Percentiles rank a stretch among this genome's conserved stretches.
Evolutionary conservation across 1,140 invertebrate genomes (phyloP).

Genomic region (Drosophila willistoni): DNA sequence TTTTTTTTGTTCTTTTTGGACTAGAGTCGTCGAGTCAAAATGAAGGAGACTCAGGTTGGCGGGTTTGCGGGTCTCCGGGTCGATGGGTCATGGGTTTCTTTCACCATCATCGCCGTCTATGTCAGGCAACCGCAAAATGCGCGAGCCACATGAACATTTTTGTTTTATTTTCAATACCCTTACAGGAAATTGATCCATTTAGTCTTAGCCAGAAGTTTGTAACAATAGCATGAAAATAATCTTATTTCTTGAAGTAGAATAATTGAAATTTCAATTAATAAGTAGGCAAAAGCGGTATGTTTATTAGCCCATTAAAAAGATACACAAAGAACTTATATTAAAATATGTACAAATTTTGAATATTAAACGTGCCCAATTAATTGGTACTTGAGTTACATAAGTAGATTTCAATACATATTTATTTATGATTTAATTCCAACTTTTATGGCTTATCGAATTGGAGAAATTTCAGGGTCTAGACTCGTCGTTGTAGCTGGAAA

Average conservation of each 20-base stretch:
- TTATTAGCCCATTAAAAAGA: too few species aligned
- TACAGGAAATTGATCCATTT: neutral
- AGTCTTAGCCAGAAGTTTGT: neutral
- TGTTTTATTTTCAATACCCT: conserved; percentile 12
- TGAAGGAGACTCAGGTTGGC: conserved; percentile 7
- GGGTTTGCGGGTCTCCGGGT: neutral
- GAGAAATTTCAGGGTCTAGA: neutral
- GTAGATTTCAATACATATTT: too few species aligned
- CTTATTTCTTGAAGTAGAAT: too few species aligned
- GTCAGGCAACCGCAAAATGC: conserved; percentile 62
- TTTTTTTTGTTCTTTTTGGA: conserved; percentile 50
- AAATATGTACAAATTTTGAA: too few species aligned
- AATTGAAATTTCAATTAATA: too few species aligned
- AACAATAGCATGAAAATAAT: too few species aligned
- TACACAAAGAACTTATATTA: too few species aligned
- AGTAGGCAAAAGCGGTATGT: too few species aligned
- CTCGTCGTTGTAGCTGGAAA: neutral
- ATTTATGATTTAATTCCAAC: too few species aligned
- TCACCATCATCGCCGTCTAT: neutral
- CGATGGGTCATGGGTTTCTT: conserved; percentile 12
- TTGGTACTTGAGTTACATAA: too few species aligned
- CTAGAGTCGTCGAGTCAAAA: conserved; percentile 3
- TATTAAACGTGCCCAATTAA: too few species aligned
- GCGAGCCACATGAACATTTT: conserved; percentile 66
- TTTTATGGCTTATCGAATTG: too few species aligned